These are phyloP conservation scores for Aurelia sp. DNA, from an alignment of 30 jellyfish, hydroid and myxozoan species.

Conservation along the genomic window DNA sequence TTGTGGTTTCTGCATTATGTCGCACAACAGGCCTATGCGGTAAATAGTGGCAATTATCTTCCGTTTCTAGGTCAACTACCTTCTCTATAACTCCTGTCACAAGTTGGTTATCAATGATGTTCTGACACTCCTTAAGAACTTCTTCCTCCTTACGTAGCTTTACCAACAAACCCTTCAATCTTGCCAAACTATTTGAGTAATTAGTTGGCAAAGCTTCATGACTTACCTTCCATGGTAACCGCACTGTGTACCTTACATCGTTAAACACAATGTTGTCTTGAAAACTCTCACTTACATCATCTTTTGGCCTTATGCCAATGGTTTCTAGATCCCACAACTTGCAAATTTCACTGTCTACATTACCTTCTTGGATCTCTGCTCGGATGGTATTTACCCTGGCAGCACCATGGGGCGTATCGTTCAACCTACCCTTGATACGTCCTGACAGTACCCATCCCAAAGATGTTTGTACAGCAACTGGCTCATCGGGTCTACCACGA, in stretches of 20 bases:
- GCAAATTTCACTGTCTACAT: no score
- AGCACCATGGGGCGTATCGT: no score
- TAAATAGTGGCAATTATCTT: constrained; percentile 25
- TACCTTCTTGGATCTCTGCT: no score
- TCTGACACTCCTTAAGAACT: constrained; percentile 21
- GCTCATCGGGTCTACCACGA: no score
- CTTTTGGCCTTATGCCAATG: no score
- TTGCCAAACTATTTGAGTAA: constrained; percentile 14
- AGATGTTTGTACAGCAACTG: no score
- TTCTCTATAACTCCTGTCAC: constrained; percentile 32
- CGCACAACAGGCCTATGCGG: no score
- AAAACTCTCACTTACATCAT: constrained; percentile 4
- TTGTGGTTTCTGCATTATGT: constrained; percentile 37
- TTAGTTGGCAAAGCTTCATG: constrained; percentile 30
- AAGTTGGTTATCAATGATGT: no score
- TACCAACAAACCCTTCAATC: constrained; percentile 10
- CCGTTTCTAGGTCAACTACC: constrained; percentile 26
- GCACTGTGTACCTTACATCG: constrained; percentile 25
- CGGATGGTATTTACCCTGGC: no score
- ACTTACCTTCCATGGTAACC: constrained; percentile 52
- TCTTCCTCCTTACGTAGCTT: constrained; percentile 17
- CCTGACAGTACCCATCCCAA: no score
- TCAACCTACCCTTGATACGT: no score
- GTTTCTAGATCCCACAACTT: no score
- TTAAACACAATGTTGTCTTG: constrained; percentile 10